Evolutionary conservation across 2,888 invertebrate species (phyloP), one percentile per base, ranked within the genome.

Genomic region (Ephialtes manifestator): DNA sequence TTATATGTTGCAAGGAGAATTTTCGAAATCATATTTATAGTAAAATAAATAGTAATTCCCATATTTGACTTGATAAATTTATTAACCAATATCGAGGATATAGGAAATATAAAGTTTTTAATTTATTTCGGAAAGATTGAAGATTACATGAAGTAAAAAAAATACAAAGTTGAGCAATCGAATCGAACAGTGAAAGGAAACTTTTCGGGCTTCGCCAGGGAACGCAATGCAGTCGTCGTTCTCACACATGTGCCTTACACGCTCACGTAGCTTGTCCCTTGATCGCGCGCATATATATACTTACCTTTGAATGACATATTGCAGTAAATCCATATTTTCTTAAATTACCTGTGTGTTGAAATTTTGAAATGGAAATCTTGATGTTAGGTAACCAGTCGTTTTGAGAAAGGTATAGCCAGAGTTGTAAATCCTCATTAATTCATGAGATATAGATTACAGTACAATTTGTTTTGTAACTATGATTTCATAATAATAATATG

Each of bases 111-210:
- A 13, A 43, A 43, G 13, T 43, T 13, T 43, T 13, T 0, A 43
- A 43, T 13, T 10, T 43, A 43, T 53, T 53, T 20, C 20, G 2
- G 4, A 53, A 20, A 20, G 4, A 53, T 8, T 53, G 2, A 4
- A 18, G 10, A 53, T 20, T 18, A 53, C 10, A 18, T 53, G 8
- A 53, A 53, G 20, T 7, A 18, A 18, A 53, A 53, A 53, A 53
- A 8, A 18, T 8, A 53, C 53, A 2, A 53, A 5, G 18, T 53
- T 20, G 10, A 53, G 53, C 0, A 18, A 53, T 20, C 53, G 53
- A 53, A 53, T 18, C 53, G 18, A 53, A 20, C 53, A 18, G 53
- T 53, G 53, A 53, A 53, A 53, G 53, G 53, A 20, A 53, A 8
- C 2, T 53, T 53, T 53, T 20, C 53, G 20, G 20, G 53, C 53